Evolutionary conservation across 2,888 invertebrate genomes (phyloP).

Genomic region (Ormyrus nitidulus): DNA sequence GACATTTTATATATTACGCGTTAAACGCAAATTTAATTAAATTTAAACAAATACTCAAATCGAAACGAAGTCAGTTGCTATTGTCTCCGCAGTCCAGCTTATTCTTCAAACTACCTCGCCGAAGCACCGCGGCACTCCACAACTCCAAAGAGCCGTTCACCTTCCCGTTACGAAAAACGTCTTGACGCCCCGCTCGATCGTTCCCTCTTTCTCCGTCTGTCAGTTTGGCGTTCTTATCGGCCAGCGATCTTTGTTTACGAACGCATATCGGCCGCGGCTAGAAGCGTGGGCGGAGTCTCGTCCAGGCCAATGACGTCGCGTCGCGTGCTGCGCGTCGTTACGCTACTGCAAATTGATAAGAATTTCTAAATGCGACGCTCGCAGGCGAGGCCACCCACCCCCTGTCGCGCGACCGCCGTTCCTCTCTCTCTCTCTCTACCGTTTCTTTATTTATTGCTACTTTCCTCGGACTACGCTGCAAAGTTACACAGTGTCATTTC

Average conservation of each 20-base stretch:
- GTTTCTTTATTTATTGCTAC: slow-evolving; percentile 39
- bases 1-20: too few relatives aligned
- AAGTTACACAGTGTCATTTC: too few relatives aligned
- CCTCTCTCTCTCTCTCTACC: slow-evolving; percentile 1
- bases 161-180: too few relatives aligned
- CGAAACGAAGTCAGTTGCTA: too few relatives aligned
- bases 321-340: slow-evolving; percentile 73
- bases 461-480: background rate
- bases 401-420: background rate
- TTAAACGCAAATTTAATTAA: too few relatives aligned
- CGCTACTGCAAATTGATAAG: slow-evolving; percentile 71
- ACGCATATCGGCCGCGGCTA: slow-evolving; percentile 17
- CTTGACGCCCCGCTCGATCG: too few relatives aligned
- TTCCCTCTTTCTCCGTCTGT: too few relatives aligned
- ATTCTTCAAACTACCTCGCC: too few relatives aligned
- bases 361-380: slow-evolving; percentile 63
- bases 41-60: too few relatives aligned
- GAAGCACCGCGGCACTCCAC: too few relatives aligned
- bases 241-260: slow-evolving; percentile 45
- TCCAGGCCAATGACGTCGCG: slow-evolving; percentile 52
- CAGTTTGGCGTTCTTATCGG: slow-evolving; percentile 36
- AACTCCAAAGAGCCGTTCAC: too few relatives aligned
- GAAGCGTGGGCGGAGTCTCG: slow-evolving; percentile 45
- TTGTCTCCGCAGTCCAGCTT: too few relatives aligned
- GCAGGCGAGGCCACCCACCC: slow-evolving; percentile 29